These are phyloP conservation scores for Aplysia californica DNA, from an alignment of 1,140 invertebrate species.

Conservation along the genomic window DNA sequence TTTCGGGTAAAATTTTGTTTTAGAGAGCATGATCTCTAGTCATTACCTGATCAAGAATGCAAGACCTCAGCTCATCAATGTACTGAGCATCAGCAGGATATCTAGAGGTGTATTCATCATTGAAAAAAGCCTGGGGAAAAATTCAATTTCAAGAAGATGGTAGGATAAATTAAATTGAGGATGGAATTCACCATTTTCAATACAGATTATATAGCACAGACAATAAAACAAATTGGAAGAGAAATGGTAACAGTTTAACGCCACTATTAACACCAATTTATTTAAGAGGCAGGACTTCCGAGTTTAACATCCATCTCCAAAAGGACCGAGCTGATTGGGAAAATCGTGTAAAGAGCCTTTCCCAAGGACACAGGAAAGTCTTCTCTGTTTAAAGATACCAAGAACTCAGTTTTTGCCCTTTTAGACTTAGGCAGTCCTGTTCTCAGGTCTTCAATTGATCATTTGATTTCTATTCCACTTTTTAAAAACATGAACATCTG, in stretches of 20 bases:
- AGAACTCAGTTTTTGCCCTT: too few relatives aligned
- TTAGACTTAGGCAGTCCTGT: too few relatives aligned
- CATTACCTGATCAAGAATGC: slow-evolving; percentile 53
- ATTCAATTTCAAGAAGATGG: not conserved
- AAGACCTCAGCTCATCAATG: slow-evolving; percentile 42
- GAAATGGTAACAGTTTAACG: not conserved
- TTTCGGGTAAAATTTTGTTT: too few relatives aligned
- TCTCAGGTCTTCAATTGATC: too few relatives aligned
- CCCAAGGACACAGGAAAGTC: not conserved
- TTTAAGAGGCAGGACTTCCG: too few relatives aligned
- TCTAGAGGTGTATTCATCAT: slow-evolving; percentile 44
- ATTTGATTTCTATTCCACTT: too few relatives aligned
- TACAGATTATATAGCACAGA: not conserved
- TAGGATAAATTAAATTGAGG: not conserved
- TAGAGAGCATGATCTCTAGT: too few relatives aligned
- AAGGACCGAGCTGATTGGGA: too few relatives aligned
- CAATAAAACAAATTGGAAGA: not conserved
- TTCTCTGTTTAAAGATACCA: not conserved
- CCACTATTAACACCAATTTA: too few relatives aligned
- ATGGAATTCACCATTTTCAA: not conserved
- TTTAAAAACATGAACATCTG: too few relatives aligned
- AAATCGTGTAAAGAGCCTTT: too few relatives aligned
- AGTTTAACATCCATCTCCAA: too few relatives aligned
- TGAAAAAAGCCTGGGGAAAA: slow-evolving; percentile 61
- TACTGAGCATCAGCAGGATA: slow-evolving; percentile 48